A percentile compares a stretch with the other conserved stretches of the same genome.
Conservation (phyloP, 2,888 invertebrate genomes). For the Eristalis intricaria region DNA sequence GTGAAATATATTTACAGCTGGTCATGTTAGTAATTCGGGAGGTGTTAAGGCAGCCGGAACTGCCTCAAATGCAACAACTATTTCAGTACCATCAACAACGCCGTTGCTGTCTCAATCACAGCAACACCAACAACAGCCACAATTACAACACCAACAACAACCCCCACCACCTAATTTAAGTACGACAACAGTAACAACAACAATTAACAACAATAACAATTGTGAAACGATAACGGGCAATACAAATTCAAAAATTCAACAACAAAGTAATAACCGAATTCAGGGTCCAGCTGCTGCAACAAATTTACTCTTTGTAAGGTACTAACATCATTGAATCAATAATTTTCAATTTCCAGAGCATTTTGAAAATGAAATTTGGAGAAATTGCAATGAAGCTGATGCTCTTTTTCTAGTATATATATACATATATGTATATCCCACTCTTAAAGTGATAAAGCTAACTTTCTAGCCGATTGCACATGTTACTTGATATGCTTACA, state of each 20-base stretch:
- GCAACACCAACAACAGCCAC: slow-evolving; percentile 62
- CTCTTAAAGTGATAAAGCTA: slow-evolving; percentile 14
- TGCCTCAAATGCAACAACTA: slow-evolving; percentile 64
- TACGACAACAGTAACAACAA: slow-evolving; percentile 71
- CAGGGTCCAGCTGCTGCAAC: slow-evolving; percentile 77
- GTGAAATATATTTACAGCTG: slow-evolving; percentile 79
- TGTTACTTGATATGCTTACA: neutral
- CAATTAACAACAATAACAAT: slow-evolving; percentile 68
- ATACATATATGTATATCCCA: neutral
- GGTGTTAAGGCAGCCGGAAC: slow-evolving; percentile 58
- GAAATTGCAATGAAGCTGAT: slow-evolving; percentile 64
- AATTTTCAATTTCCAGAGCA: slow-evolving; percentile 46
- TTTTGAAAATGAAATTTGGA: slow-evolving; percentile 31
- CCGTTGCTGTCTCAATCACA: slow-evolving; percentile 62
- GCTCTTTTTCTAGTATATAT: slow-evolving; percentile 26
- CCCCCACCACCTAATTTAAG: slow-evolving; percentile 74
- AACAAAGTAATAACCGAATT: slow-evolving; percentile 75
- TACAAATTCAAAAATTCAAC: slow-evolving; percentile 66
- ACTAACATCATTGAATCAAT: slow-evolving; percentile 74
- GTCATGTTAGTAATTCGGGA: slow-evolving; percentile 73
- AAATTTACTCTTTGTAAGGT: slow-evolving; percentile 81
- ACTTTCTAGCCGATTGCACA: slow-evolving; percentile 16
- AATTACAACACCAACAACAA: slow-evolving; percentile 73
- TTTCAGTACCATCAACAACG: slow-evolving; percentile 71
- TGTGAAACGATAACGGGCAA: slow-evolving; percentile 71